Base-by-base conservation (phyloP, 1,140 invertebrate genomes). In the Metaphire vulgaris region DNA sequence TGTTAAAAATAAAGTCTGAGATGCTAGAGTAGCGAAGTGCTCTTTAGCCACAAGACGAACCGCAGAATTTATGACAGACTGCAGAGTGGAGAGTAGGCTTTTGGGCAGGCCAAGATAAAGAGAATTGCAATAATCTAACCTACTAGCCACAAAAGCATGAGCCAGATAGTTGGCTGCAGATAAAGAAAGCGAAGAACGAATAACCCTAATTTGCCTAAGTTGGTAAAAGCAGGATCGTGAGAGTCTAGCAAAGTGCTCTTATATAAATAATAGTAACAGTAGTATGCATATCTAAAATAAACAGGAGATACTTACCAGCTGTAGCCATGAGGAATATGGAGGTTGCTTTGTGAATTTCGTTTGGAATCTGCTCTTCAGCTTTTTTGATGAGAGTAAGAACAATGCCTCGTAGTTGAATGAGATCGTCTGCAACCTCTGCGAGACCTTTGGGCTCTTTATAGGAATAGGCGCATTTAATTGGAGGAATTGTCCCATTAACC, bases 321-420 rank as follows among this genome's bases (percentile, higher is more conserved):
- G 88, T 89, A 12, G 88, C 88, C 64, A 87, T 85, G 74, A 89
- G 81, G 72, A 86, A 88, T 12, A 89, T 78, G 29, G 83, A 82
- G 16, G 85, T 85, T 21, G 70, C 71, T 1, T 28, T 68, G 56
- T 80, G 79, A 28, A 78, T 73, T 6, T 79, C 69, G 0, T 41
- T 31, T 14, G 87, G 87, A 33, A 88, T 82, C 2, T 66, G 70
- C 2, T 34, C 56, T 29, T 74, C 80, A 0, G 82, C 82, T 68
- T 79, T 77, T 2, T 80, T 71, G 26, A 88, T 56, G 66, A 82
- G 79, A 0, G 41, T 69, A 6, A 28, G 6, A 6, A 69, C n/a
- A 26, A 26, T 69, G 14, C 12, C 67, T 12, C 30, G n/a, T 14
- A 69, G 33, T 16, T 41, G 26, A 2, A 26, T 33, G 12, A 73